Percentiles rank a stretch among this genome's conserved stretches.
These are phyloP conservation scores for Malurus elegans DNA, from an alignment of 2,113 vertebrate species.

Conservation along the genomic window DNA sequence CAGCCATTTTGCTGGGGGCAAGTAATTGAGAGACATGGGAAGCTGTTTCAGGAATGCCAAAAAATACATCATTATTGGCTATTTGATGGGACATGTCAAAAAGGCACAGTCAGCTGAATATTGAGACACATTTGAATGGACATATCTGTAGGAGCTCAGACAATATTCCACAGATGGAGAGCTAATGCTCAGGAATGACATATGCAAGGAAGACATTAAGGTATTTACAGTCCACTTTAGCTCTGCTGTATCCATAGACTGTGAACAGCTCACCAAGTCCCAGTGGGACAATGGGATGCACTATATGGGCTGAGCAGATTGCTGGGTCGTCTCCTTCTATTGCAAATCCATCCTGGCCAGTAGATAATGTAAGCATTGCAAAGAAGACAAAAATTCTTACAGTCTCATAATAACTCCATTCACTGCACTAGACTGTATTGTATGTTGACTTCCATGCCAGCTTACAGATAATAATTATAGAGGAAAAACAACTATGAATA, in stretches of 20 bases:
- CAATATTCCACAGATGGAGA: neutral
- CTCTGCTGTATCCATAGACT: neutral
- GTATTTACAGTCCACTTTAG: neutral
- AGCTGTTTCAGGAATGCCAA: neutral
- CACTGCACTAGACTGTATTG: neutral
- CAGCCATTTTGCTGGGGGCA: conserved; percentile 19
- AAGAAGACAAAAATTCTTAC: neutral
- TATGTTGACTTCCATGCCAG: neutral
- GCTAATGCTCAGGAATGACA: neutral
- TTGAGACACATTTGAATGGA: neutral
- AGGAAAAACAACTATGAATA: neutral
- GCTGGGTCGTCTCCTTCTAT: neutral
- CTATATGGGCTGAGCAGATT: neutral
- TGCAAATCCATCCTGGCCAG: neutral
- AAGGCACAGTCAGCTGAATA: neutral
- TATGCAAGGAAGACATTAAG: neutral
- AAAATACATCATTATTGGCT: conserved; percentile 28
- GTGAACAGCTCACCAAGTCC: neutral
- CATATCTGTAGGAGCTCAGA: neutral
- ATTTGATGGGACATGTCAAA: conserved; percentile 25
- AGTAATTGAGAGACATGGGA: conserved; percentile 2
- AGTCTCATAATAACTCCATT: neutral
- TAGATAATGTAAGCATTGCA: neutral
- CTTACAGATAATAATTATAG: neutral
- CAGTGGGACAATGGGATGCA: neutral